Conservation (phyloP, 2,888 invertebrate species). For the Caenorhabditis zanzibari region DNA sequence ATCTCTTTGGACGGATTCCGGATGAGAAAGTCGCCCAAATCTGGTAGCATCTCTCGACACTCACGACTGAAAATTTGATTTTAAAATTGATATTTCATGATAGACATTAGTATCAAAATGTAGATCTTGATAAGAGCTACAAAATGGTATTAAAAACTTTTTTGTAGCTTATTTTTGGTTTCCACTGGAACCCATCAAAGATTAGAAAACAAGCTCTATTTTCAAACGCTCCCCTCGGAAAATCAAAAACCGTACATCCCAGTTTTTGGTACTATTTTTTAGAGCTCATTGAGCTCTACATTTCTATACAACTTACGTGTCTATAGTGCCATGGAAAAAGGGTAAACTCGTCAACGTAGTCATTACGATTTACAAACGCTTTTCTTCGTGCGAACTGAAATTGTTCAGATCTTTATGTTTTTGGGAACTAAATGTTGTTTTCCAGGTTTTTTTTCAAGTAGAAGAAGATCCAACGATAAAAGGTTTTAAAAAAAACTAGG, state of each 20-base stretch:
- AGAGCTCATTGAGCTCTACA: too few relatives aligned
- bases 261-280: too few relatives aligned
- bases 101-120: neutral
- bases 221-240: too few relatives aligned
- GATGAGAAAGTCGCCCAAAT: conserved; percentile 28
- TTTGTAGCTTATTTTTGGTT: too few relatives aligned
- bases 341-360: conserved; percentile 6
- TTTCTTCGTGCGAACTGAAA: neutral
- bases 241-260: too few relatives aligned
- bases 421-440: too few relatives aligned
- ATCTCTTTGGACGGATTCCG: conserved; percentile 10
- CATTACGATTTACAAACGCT: neutral
- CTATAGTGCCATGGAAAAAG: conserved; percentile 40
- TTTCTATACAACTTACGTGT: conserved; percentile 12
- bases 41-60: conserved; percentile 30
- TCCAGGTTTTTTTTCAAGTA: too few relatives aligned
- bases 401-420: neutral
- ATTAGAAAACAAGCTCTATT: too few relatives aligned
- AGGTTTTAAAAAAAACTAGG: too few relatives aligned
- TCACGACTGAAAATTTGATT: conserved; percentile 21
- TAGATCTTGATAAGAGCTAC: too few relatives aligned
- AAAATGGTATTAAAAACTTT: neutral
- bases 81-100: neutral
- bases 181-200: too few relatives aligned
- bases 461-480: too few relatives aligned